Percentiles rank a stretch among this genome's conserved stretches.
phyloP scores from a whole-genome alignment of 2,797 vertebrate genomes.

The Lindbergichthys nudifrons region DNA sequence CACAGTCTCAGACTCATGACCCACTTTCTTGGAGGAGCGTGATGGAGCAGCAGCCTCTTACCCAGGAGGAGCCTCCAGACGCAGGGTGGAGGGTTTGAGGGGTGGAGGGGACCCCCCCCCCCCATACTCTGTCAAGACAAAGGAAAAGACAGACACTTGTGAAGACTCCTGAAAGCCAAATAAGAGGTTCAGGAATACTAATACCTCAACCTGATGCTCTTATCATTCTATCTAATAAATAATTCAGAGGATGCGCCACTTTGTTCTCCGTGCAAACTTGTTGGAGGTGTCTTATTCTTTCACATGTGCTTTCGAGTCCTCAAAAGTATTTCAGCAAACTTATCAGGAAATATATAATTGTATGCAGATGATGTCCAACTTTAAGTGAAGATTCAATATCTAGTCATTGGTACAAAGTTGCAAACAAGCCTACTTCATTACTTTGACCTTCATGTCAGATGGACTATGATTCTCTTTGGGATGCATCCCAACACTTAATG shows the following conservation, averaged over 20 bases:
- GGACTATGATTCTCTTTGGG: constrained; percentile 15
- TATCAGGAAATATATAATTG: not conserved
- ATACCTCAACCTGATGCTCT: constrained; percentile 69
- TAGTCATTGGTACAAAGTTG: not conserved
- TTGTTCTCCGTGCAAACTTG: constrained; percentile 20
- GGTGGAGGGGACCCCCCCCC: constrained; percentile 2
- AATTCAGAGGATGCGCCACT: constrained; percentile 47
- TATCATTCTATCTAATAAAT: constrained; percentile 57
- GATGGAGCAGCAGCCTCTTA: constrained; percentile 68
- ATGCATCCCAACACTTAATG: constrained; percentile 14
- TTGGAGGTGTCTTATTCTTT: constrained; percentile 7
- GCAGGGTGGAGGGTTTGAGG: constrained; percentile 52
- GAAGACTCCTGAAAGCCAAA: constrained; percentile 63
- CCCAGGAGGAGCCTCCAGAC: constrained; percentile 77
- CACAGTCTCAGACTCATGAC: constrained; percentile 87
- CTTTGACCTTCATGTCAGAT: constrained; percentile 12
- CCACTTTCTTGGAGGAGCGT: constrained; percentile 86
- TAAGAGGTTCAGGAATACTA: constrained; percentile 67
- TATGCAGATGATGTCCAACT: constrained; percentile 37
- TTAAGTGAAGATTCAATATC: constrained; percentile 6
- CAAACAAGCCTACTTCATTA: not conserved
- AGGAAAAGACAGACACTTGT: constrained; percentile 69
- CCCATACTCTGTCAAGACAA: constrained; percentile 67
- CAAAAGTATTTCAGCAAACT: not conserved
- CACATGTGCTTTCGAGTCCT: constrained; percentile 15